Evolutionary conservation across 2,113 vertebrate species (phyloP).

Genomic region (Urocolius indicus): DNA sequence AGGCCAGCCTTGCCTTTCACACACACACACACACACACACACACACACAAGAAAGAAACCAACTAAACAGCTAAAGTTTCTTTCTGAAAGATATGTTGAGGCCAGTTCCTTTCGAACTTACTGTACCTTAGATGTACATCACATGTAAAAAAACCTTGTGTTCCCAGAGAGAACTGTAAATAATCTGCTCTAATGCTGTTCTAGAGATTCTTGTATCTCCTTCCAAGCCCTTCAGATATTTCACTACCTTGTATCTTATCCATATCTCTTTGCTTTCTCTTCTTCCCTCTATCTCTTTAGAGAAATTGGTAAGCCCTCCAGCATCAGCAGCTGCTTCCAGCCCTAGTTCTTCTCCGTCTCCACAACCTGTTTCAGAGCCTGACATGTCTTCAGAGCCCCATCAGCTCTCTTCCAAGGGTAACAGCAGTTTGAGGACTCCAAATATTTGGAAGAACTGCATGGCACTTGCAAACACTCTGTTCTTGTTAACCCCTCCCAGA

Average conservation of each 20-base stretch:
- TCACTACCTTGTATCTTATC: conserved; percentile 65
- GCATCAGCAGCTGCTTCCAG: conserved; percentile 87
- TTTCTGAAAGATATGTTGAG: neutral
- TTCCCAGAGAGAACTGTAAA: neutral
- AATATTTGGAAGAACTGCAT: conserved; percentile 78
- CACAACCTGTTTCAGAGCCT: conserved; percentile 85
- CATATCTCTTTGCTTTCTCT: conserved; percentile 73
- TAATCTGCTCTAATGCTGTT: conserved; percentile 22
- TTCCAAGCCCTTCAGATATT: conserved; percentile 52
- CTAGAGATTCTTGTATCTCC: conserved; percentile 56
- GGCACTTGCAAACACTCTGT: conserved; percentile 64
- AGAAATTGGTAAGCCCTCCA: conserved; percentile 86
- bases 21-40: neutral
- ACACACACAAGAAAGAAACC: neutral
- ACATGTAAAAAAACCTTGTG: neutral
- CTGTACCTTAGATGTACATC: neutral
- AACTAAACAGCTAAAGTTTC: neutral
- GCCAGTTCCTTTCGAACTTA: neutral
- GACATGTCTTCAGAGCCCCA: conserved; percentile 84
- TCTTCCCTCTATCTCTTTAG: conserved; percentile 76
- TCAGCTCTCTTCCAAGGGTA: conserved; percentile 87
- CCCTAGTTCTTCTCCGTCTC: conserved; percentile 86
- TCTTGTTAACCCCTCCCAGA: conserved; percentile 58
- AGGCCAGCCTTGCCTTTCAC: neutral
- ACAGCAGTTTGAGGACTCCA: conserved; percentile 78